Percentiles rank a stretch among this genome's conserved stretches.
Evolutionary conservation across 2,113 vertebrate species (phyloP).

Genomic region (Myiozetetes cayanensis): DNA sequence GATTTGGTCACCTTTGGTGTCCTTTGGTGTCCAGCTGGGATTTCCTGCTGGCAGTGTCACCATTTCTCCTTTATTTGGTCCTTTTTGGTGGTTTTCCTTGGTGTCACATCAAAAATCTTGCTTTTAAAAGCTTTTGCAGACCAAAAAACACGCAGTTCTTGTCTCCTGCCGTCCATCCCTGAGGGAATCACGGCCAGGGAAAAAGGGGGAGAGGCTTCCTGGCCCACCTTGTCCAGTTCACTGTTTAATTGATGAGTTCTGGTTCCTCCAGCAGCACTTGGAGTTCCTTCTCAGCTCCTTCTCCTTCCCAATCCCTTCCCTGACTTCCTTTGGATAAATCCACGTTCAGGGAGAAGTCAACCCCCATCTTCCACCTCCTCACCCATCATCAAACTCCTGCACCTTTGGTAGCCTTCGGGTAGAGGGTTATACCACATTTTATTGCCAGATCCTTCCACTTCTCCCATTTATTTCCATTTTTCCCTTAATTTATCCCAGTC

Average conservation of each 20-base stretch:
- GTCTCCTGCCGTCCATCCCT: neutral
- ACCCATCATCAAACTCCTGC: neutral
- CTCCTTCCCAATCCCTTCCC: neutral
- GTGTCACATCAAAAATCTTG: neutral
- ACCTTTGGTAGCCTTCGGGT: neutral
- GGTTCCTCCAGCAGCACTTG: neutral
- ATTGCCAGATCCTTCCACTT: neutral
- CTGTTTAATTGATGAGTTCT: too few species aligned
- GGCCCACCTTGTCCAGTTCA: neutral
- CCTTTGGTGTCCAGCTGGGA: neutral
- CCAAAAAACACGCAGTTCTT: neutral
- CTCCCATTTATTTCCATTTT: neutral
- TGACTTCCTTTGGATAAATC: neutral
- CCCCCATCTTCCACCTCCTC: neutral
- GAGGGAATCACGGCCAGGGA: too few species aligned
- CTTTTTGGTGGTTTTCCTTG: neutral
- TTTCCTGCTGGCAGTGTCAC: neutral
- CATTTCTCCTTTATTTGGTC: neutral
- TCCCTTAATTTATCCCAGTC: neutral
- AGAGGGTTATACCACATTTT: accelerated
- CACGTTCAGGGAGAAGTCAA: neutral
- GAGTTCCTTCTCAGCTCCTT: too few species aligned
- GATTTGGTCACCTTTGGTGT: neutral
- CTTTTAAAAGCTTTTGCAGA: neutral
- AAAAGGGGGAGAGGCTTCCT: neutral